Conservation (phyloP, 1,140 invertebrate genomes). For the Physella acuta region DNA sequence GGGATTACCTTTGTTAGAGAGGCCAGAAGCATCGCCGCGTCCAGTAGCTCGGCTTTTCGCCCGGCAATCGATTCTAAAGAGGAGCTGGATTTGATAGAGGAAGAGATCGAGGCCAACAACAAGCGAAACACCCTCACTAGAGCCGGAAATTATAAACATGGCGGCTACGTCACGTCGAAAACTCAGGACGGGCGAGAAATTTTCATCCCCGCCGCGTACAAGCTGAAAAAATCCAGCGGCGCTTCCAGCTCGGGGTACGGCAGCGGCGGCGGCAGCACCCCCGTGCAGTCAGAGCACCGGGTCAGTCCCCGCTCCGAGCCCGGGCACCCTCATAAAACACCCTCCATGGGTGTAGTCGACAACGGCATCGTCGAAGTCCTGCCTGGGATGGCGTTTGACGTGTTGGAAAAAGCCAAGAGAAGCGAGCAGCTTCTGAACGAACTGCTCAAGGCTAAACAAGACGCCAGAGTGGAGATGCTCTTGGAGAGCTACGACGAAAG, state of each 20-base stretch:
- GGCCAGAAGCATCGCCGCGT: slow-evolving; percentile 20
- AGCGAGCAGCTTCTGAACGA: slow-evolving; percentile 9
- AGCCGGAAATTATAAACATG: slow-evolving; percentile 8
- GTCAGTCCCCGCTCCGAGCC: not conserved
- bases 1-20: slow-evolving; percentile 22
- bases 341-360: slow-evolving; percentile 18
- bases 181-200: slow-evolving; percentile 26
- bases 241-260: slow-evolving; percentile 28
- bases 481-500: slow-evolving; percentile 29
- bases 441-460: slow-evolving; percentile 26
- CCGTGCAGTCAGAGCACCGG: not conserved
- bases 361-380: slow-evolving; percentile 26
- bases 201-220: slow-evolving; percentile 21
- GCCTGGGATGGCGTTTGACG: slow-evolving; percentile 23
- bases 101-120: slow-evolving; percentile 25
- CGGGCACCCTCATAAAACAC: slow-evolving; percentile 20
- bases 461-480: slow-evolving; percentile 26
- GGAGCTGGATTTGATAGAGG: slow-evolving; percentile 35
- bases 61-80: slow-evolving; percentile 3
- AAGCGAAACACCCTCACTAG: not conserved
- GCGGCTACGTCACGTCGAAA: slow-evolving; percentile 23
- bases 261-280: slow-evolving; percentile 18
- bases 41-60: slow-evolving; percentile 24
- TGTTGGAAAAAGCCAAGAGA: slow-evolving; percentile 18
- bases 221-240: not conserved